phyloP scores from a whole-genome alignment of 2,888 invertebrate species.

The Brachypalpus laphriformis region DNA sequence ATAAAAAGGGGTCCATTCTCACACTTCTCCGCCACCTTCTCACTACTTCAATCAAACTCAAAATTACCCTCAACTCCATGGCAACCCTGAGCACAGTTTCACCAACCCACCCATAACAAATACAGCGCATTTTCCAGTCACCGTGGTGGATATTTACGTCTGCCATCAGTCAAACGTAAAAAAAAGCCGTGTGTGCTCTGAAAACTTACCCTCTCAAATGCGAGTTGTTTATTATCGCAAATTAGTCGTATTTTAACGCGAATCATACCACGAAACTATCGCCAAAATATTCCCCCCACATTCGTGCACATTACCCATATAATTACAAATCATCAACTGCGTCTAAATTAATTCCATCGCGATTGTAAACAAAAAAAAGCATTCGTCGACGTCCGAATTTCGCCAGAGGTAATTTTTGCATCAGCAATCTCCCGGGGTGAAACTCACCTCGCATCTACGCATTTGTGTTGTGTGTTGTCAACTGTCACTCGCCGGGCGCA shows the following conservation, averaged over 20 bases:
- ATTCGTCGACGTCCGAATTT: slow-evolving; percentile 8
- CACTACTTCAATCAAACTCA: too few relatives aligned
- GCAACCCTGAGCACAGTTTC: neutral
- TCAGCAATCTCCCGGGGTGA: slow-evolving; percentile 53
- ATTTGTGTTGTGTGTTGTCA: slow-evolving; percentile 45
- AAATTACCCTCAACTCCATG: neutral
- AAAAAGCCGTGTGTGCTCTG: slow-evolving; percentile 66
- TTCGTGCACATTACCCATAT: neutral
- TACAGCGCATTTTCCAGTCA: slow-evolving; percentile 38
- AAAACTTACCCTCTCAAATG: slow-evolving; percentile 31
- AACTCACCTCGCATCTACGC: slow-evolving; percentile 67
- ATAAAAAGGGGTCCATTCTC: too few relatives aligned
- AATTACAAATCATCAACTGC: slow-evolving; percentile 7
- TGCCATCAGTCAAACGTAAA: slow-evolving; percentile 62
- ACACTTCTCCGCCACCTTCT: too few relatives aligned
- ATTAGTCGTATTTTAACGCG: neutral
- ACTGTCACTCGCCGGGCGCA: slow-evolving; percentile 59
- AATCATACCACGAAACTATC: slow-evolving; percentile 16
- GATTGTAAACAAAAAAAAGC: slow-evolving; percentile 67
- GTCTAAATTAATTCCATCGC: slow-evolving; percentile 18
- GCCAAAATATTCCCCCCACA: neutral
- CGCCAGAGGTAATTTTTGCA: slow-evolving; percentile 67
- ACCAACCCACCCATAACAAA: slow-evolving; percentile 41
- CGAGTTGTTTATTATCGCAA: slow-evolving; percentile 45
- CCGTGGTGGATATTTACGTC: slow-evolving; percentile 61